Evolutionary conservation across 2,113 vertebrate species (phyloP), one percentile per base, ranked within the genome.

Genomic region (Tyrannus savana): DNA sequence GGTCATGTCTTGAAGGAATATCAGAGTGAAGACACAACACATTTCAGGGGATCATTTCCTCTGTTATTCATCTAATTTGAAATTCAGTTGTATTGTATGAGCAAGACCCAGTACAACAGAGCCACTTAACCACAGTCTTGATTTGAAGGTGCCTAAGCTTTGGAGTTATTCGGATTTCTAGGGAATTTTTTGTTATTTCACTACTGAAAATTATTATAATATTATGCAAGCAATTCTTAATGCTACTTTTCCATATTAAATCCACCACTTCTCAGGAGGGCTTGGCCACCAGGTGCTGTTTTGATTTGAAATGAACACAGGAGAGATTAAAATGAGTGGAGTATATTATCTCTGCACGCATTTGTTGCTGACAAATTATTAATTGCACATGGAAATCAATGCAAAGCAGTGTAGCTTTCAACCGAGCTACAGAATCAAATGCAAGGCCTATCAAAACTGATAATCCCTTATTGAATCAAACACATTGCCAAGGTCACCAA

Each of bases 351-450:
- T 39, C 84, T 52, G 79, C 90, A 75, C 0, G 55, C 59, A 11
- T 68, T 90, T 71, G 76, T 71, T 27, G 27, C 89, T 79, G 79
- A 89, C 84, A 95, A 93, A 94, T 3, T 46, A 95, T 96, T 97
- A 97, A 97, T 97, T 97, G 89, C 87, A 56, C 89, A 71, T 91
- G 75, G 90, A 97, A 96, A 97, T 96, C 95, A 91, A 93, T 86
- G 84, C 93, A 88, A 85, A 90, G 69, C 94, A 81, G 66, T 22
- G 52, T 8, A 66, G 89, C 53, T 94, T 95, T 95, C 84, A 91
- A 35, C n/a, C 41, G 24, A 84, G 64, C 55, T 22, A 8, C 59
- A 69, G 78, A 89, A 95, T 95, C 94, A 93, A 92, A 94, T 25
- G 66, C 67, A 76, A 53, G 49, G 30, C 37, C 93, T 80, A 96